phyloP scores from a whole-genome alignment of 2,888 invertebrate species.

The Sthenelais limicola region DNA sequence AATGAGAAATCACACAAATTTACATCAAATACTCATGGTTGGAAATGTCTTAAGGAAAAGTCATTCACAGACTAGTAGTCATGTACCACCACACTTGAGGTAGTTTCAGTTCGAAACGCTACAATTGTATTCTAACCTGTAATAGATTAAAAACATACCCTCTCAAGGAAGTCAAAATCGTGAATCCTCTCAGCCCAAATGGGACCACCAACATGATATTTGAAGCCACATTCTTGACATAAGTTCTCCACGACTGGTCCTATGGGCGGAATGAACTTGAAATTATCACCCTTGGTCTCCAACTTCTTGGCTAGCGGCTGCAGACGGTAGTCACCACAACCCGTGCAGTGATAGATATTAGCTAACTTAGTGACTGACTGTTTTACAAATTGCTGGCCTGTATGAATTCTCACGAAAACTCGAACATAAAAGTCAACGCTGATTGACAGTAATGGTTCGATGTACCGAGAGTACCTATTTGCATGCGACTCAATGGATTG shows the following conservation, averaged over 20 bases:
- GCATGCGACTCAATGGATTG: conserved; percentile 93
- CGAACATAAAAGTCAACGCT: conserved; percentile 97
- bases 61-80: too few relatives aligned
- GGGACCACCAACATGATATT: conserved; percentile 88
- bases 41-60: too few relatives aligned
- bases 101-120: too few relatives aligned
- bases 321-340: conserved; percentile 86
- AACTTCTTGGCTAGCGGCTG: conserved; percentile 80
- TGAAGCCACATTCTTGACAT: conserved; percentile 77
- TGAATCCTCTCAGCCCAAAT: conserved; percentile 94
- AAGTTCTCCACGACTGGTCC: conserved; percentile 79
- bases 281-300: conserved; percentile 61
- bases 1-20: too few relatives aligned
- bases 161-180: conserved; percentile 82
- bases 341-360: conserved; percentile 90
- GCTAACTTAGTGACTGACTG: conserved; percentile 83
- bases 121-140: too few relatives aligned
- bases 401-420: conserved; percentile 88
- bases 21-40: too few relatives aligned
- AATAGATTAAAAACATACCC: conserved; percentile 73
- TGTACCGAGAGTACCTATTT: conserved; percentile 92
- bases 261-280: conserved; percentile 80
- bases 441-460: conserved; percentile 89
- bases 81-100: too few relatives aligned
- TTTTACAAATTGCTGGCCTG: conserved; percentile 89